Evolutionary conservation across 2,888 invertebrate genomes (phyloP).

Genomic region (Diachrysia chrysitis): DNA sequence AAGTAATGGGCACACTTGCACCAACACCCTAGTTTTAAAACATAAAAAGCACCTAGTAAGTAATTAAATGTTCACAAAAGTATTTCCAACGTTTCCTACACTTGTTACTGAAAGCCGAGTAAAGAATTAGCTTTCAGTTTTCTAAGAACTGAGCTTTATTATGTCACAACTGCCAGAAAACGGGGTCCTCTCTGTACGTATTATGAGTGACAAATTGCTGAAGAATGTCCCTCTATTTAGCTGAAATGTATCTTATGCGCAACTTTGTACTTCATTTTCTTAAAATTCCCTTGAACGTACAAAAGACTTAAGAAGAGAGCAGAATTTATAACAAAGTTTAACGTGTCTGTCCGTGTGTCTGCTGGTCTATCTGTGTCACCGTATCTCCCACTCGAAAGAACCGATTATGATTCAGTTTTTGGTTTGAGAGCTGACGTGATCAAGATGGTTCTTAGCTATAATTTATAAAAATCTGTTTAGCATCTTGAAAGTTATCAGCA

Average conservation of each 20-base stretch:
- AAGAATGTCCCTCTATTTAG: neutral
- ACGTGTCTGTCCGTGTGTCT: too few species aligned
- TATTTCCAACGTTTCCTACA: conserved; percentile 16
- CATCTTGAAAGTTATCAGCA: too few species aligned
- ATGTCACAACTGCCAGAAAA: conserved; percentile 7
- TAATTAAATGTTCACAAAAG: conserved; percentile 30
- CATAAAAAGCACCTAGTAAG: conserved; percentile 23
- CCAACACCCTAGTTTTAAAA: neutral
- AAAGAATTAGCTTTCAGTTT: conserved; percentile 12
- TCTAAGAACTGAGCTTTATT: conserved; percentile 8
- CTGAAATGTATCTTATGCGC: neutral
- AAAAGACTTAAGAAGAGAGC: too few species aligned
- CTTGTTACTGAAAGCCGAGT: neutral
- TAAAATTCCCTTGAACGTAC: neutral
- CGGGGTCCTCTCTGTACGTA: neutral
- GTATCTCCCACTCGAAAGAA: too few species aligned
- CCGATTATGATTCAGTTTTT: too few species aligned
- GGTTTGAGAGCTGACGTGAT: too few species aligned
- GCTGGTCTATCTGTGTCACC: too few species aligned
- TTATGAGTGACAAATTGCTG: neutral
- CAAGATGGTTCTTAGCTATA: too few species aligned
- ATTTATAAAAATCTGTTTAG: too few species aligned
- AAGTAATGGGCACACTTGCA: neutral
- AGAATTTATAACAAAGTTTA: too few species aligned
- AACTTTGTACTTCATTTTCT: neutral